Base-by-base conservation (phyloP, 2,888 invertebrate genomes). In the Pyralis farinalis region DNA sequence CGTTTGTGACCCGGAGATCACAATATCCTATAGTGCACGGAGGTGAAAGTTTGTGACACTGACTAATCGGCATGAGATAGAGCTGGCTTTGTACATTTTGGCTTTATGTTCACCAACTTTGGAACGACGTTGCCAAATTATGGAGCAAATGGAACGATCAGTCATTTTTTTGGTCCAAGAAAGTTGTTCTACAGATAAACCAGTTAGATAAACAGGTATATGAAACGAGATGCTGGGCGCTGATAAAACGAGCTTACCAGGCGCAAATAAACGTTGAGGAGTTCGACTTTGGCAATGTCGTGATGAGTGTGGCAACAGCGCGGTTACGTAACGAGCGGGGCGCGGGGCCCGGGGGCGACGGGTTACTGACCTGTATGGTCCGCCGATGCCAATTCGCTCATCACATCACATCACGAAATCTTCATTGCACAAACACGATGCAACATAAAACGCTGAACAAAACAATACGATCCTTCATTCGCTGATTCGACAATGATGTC, bases 321-420 rank as follows among this genome's bases (percentile, higher is more conserved):
- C 71, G 63, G 58, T 85, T 84, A 81, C 78, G 80, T 77, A 83
- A 84, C 51, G 42, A 29, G 66, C 48, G 64, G 68, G 59, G 57
- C 54, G 63, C 56, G 69, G 58, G 71, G 64, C 54, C 66, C 51
- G 62, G 61, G 55, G 63, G 37, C 53, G 55, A 27, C 63, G 66
- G 87, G 84, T 83, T 67, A 81, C 52, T 82, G 87, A 87, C 85
- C 87, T 67, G 80, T 62, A 74, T 75, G 78, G 82, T 72, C 76
- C 71, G 80, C 58, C 77, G 68, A 76, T 85, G 87, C 87, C 88
- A 88, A 86, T 85, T 84, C 80, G 78, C 72, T 70, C 83, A 79
- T 79, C 80, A 78, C 82, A 68, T 74, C 77, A 75, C 74, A 79
- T 76, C 78, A 79, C 79, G 72, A 80, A 82, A 82, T 78, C 75